Percentiles rank a stretch among this genome's conserved stretches.
These are phyloP conservation scores for Cheilosia variabilis DNA, from an alignment of 2,888 invertebrate species.

Conservation along the genomic window DNA sequence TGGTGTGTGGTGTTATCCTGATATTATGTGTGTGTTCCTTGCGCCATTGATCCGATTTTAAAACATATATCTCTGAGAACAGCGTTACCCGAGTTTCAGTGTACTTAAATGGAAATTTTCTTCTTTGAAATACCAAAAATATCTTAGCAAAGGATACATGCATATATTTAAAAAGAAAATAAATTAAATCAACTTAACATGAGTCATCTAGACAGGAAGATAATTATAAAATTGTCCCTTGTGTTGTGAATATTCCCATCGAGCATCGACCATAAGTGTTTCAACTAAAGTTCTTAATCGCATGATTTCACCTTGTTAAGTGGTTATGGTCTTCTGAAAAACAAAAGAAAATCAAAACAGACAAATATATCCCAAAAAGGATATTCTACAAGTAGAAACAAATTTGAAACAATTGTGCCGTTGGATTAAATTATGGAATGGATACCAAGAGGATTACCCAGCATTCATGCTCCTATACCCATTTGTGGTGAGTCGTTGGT, in stretches of 20 bases:
- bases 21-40: slow-evolving; percentile 54
- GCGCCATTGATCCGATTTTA: slow-evolving; percentile 64
- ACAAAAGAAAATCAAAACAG: too few species aligned
- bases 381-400: not conserved
- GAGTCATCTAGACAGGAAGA: slow-evolving; percentile 9
- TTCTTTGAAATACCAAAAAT: not conserved
- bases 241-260: not conserved
- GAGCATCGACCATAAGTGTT: not conserved
- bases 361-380: not conserved
- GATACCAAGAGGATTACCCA: slow-evolving; percentile 84
- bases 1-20: slow-evolving; percentile 50
- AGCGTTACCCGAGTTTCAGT: slow-evolving; percentile 20
- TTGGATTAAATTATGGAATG: slow-evolving; percentile 83
- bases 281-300: not conserved
- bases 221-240: not conserved
- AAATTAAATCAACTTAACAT: not conserved
- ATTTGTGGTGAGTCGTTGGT: slow-evolving; percentile 83
- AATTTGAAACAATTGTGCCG: slow-evolving; percentile 31
- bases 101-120: slow-evolving; percentile 10
- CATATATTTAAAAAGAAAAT: not conserved
- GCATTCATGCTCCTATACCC: slow-evolving; percentile 84
- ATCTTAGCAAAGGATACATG: not conserved
- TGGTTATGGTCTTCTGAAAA: not conserved
- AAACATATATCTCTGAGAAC: slow-evolving; percentile 52
- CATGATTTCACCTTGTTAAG: slow-evolving; percentile 14